phyloP scores from a whole-genome alignment of 2,113 vertebrate genomes.

The Ictalurus punctatus region DNA sequence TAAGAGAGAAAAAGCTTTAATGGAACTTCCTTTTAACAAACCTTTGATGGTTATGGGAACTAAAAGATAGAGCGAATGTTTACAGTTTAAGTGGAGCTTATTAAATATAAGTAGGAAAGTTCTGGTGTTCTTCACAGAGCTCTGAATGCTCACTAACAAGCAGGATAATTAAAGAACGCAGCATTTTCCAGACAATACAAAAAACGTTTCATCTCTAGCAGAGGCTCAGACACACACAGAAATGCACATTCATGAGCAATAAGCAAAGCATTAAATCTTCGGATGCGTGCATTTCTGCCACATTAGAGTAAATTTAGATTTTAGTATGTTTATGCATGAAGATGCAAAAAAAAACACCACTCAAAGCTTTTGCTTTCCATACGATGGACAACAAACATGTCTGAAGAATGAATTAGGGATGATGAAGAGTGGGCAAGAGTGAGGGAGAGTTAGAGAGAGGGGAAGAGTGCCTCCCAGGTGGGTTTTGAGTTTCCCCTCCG shows the following conservation, averaged over 20 bases:
- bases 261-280: conserved; percentile 29
- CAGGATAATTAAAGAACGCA: conserved; percentile 40
- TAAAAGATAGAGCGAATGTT: conserved; percentile 34
- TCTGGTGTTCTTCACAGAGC: conserved; percentile 26
- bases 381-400: conserved; percentile 21
- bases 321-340: conserved; percentile 32
- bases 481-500: conserved; percentile 53
- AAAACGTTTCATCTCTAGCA: conserved; percentile 36
- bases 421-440: conserved; percentile 18
- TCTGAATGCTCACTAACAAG: conserved; percentile 30
- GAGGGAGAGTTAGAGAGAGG: conserved; percentile 19
- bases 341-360: conserved; percentile 29
- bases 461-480: conserved; percentile 49
- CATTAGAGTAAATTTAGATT: conserved; percentile 16
- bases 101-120: conserved; percentile 46
- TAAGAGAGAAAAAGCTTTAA: conserved; percentile 12
- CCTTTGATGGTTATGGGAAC: conserved; percentile 33
- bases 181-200: conserved; percentile 31
- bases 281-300: conserved; percentile 3
- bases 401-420: conserved; percentile 35
- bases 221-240: conserved; percentile 7
- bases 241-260: conserved; percentile 17
- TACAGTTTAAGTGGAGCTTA: conserved; percentile 38
- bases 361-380: conserved; percentile 5
- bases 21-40: conserved; percentile 33